phyloP scores from a whole-genome alignment of 1,140 invertebrate genomes.

The Drosophila biarmipes region DNA sequence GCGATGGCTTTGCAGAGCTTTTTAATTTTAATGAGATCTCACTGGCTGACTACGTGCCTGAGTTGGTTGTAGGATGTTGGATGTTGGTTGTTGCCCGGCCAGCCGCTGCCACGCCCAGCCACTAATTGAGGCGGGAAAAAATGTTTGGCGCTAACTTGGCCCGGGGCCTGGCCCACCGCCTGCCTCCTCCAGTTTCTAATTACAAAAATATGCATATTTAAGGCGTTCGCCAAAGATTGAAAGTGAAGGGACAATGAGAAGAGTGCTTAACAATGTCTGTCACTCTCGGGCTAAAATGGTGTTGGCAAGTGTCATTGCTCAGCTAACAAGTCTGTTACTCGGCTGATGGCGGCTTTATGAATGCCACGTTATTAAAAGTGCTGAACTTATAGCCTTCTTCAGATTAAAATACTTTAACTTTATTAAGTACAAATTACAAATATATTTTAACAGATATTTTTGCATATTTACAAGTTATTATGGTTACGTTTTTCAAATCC shows the following conservation, averaged over 20 bases:
- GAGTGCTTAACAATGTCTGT: conserved; percentile 48
- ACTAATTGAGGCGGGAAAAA: conserved; percentile 78
- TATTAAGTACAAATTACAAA: too few relatives aligned
- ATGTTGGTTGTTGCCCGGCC: conserved; percentile 14
- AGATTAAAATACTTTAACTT: too few relatives aligned
- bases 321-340: conserved; percentile 8
- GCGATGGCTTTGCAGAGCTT: conserved; percentile 58
- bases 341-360: neutral
- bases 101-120: conserved; percentile 60
- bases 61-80: conserved; percentile 5
- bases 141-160: conserved; percentile 68
- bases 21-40: conserved; percentile 82
- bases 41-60: conserved; percentile 70
- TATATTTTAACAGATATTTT: too few relatives aligned
- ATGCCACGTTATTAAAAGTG: too few relatives aligned
- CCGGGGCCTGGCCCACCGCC: conserved; percentile 4
- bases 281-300: conserved; percentile 33
- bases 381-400: too few relatives aligned
- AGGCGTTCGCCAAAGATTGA: conserved; percentile 51
- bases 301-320: conserved; percentile 26
- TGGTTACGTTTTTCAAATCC: too few relatives aligned
- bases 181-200: conserved; percentile 52
- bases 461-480: too few relatives aligned
- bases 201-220: conserved; percentile 81
- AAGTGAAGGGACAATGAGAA: conserved; percentile 47